phyloP scores from a whole-genome alignment of 2,888 invertebrate genomes.

The Halocaridina rubra region DNA sequence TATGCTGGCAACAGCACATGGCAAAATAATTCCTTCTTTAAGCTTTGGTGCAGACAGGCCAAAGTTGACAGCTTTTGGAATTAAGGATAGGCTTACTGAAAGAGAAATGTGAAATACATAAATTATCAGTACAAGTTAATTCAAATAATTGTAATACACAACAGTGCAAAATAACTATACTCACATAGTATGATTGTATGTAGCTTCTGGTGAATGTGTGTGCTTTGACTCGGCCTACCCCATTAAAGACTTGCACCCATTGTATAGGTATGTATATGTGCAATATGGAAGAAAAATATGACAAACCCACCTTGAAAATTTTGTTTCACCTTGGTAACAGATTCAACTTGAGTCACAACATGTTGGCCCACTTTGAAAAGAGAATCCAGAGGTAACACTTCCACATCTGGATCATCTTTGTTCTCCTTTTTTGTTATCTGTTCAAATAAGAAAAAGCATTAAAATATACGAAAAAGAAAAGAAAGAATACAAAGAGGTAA shows the following conservation, averaged over 20 bases:
- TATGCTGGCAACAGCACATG: conserved; percentile 35
- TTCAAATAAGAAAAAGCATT: too few relatives aligned
- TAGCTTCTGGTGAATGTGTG: too few relatives aligned
- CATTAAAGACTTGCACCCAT: background rate
- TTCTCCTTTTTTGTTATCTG: background rate
- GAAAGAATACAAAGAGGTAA: background rate
- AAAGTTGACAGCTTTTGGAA: background rate
- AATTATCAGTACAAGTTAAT: background rate
- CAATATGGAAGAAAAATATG: background rate
- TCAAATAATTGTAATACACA: too few relatives aligned
- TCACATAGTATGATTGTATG: too few relatives aligned
- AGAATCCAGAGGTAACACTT: background rate
- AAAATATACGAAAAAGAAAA: too few relatives aligned
- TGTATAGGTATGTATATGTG: background rate
- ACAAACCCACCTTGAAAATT: background rate
- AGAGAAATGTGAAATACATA: background rate
- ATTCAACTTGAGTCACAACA: background rate
- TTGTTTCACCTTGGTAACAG: background rate
- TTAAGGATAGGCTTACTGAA: background rate
- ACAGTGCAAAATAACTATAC: too few relatives aligned
- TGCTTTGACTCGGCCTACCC: background rate
- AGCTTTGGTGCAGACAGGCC: background rate
- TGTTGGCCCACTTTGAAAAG: background rate
- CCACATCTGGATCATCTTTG: background rate
- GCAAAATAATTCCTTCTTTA: conserved; percentile 6